Evolutionary conservation across 2,797 vertebrate genomes (phyloP), one percentile per base, ranked within the genome.

Genomic region (Dendrocincla tyrannina): DNA sequence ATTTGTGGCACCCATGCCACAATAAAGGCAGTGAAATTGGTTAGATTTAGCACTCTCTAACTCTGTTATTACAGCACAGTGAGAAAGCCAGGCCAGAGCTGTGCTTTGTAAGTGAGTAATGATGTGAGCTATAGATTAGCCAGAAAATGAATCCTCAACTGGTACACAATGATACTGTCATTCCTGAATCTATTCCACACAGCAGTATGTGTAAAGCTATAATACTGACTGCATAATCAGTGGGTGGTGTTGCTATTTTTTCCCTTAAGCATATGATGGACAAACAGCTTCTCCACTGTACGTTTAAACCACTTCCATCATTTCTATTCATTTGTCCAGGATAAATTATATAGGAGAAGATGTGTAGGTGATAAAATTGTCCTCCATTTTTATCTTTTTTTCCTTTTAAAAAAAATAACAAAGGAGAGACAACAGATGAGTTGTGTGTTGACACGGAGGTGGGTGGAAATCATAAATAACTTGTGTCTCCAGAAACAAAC

Each of bases 191-290:
- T 64, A 70, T 76, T 94, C 77, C 60, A 68, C 64, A 42, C 67
- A 53, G 67, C 37, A 74, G 77, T 77, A 62, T 68, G 90, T 58
- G 77, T 73, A 76, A 86, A 90, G 85, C 82, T 90, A 50, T 67
- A 79, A 93, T 84, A 80, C 82, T 66, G 75, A 68, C 85, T 88
- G 59, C 77, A 96, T 87, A 95, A 95, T 84, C 83, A 85, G 83
- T 82, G 74, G 76, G 94, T 82, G 83, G 18, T 62, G 70, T 50
- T 93, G 80, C 91, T 95, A 79, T 96, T 94, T 95, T 94, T 95
- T 44, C 30, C 49, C 37, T 85, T 85, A 84, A 85, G 86, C 64
- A 53, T 82, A 84, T 76, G 80, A 88, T 87, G 91, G 89, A 92
- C 91, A 90, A 92, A 92, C 58, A 91, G 84, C 60, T 93, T 95